Evolutionary conservation across 2,113 vertebrate genomes (phyloP).

Genomic region (Sus scrofa): T2T-Sscrofa CM000812.6:210980001-210980500

Average conservation of each 20-base stretch:
- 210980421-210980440: neutral
- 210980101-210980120: neutral
- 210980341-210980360: neutral
- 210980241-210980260: neutral
- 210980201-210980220: neutral
- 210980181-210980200: neutral
- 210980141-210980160: neutral
- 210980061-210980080: neutral
- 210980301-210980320: conserved; percentile 27
- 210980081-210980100: neutral
- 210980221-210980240: neutral
- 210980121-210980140: neutral
- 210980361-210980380: neutral
- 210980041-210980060: neutral
- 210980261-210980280: neutral
- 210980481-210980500: neutral
- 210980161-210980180: neutral
- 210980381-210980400: neutral
- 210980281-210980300: neutral
- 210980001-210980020: neutral
- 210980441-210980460: conserved; percentile 35
- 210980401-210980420: neutral
- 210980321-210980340: neutral
- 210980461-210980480: neutral
- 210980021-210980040: neutral